Evolutionary conservation across 2,888 invertebrate species (phyloP), one percentile per base, ranked within the genome.

Genomic region (Archips xylosteana): DNA sequence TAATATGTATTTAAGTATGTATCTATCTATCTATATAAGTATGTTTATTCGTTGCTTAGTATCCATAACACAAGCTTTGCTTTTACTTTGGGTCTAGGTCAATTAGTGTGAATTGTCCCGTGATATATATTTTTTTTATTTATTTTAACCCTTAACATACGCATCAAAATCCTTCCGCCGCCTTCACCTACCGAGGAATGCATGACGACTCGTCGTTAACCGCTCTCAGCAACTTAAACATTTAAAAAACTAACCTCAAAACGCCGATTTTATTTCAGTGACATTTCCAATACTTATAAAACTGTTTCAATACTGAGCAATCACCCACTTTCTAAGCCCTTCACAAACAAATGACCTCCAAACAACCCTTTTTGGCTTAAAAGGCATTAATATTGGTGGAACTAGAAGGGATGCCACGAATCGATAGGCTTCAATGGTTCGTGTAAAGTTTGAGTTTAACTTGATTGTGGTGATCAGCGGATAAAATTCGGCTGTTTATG

Each of bases 361-460:
- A 63, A 36, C 64, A 63, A 47, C 49, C 64, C 64, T 64, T 51
- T 34, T 64, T 49, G 49, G 45, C 64, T 64, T 64, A 51, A 51
- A 49, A 49, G 51, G 49, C 15, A 64, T 64, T 64, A 64, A 64
- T 64, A 36, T 64, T 32, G 45, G 2, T 15, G 9, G 34, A 64
- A 64, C 13, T 63, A 64, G 47, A 6, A 10, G 13, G 47, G n/a
- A 64, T 10, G 49, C 15, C 10, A 12, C 60, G 60, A 60, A 62
- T 62, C 60, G 60, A 34, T 60, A n/a, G 59, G n/a, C 60, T 34
- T 13, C 59, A 10, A 59, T 59, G 34, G 59, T 13, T 34, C 60
- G 39, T 60, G 60, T 13, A 36, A n/a, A 60, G 36, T 60, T 60
- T 13, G 2, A n/a, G n/a, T 32, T 57, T 32, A n/a, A 23, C 39